Conservation (phyloP, 2,797 vertebrate species). For the Danio kyathit region DNA sequence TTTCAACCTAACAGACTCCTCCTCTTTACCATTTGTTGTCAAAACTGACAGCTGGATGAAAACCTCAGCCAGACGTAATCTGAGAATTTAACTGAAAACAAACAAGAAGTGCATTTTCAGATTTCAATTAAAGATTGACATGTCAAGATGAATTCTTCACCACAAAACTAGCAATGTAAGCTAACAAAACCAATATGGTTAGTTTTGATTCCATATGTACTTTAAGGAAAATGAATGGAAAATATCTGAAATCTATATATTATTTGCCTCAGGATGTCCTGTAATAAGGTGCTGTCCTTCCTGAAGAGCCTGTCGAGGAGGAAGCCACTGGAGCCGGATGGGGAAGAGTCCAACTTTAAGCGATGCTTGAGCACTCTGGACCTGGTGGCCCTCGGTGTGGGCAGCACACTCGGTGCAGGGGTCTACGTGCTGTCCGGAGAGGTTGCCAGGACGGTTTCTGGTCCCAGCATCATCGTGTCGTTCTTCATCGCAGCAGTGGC, state of each 20-base stretch:
- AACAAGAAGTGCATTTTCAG: no score
- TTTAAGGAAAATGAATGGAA: background rate
- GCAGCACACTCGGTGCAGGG: conserved; percentile 83
- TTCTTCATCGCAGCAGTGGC: conserved; percentile 87
- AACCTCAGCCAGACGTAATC: no score
- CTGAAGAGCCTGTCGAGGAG: conserved; percentile 75
- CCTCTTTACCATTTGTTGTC: no score
- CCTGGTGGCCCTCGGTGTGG: conserved; percentile 83
- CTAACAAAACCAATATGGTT: background rate
- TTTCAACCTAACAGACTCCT: no score
- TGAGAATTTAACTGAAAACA: no score
- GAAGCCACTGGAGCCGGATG: conserved; percentile 76
- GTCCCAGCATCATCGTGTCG: conserved; percentile 86
- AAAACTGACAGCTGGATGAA: no score
- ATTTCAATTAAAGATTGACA: no score
- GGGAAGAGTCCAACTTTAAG: conserved; percentile 78
- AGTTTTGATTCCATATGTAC: background rate
- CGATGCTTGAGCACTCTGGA: conserved; percentile 84
- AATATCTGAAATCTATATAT: background rate
- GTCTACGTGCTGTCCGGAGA: conserved; percentile 88
- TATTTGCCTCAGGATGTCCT: conserved; percentile 69
- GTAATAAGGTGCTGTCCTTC: conserved; percentile 66
- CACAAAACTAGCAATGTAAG: no score
- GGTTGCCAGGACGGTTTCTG: conserved; percentile 81
- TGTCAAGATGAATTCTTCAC: no score